Base-by-base conservation (phyloP, 2,888 invertebrate species). In the Polymixis lichenea region DNA sequence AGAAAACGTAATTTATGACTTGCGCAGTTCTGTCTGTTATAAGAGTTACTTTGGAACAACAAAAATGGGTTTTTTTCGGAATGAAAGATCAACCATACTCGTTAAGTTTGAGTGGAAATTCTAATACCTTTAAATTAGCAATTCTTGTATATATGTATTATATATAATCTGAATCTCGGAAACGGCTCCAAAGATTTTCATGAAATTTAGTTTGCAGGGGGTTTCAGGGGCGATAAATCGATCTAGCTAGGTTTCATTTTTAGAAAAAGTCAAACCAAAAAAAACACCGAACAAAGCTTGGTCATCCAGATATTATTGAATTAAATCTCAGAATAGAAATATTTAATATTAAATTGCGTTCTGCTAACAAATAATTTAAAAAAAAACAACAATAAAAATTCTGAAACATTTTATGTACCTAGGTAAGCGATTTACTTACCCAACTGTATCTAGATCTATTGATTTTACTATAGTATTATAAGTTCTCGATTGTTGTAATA, bases 1-100 rank as follows among this genome's bases (percentile, higher is more conserved):
- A 55, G 8, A 77, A 53, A 64, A 77, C 17, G 32, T 43, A 25
- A 75, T 61, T 60, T 28, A 76, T 38, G 13, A 19, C n/a, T 51
- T 17, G 7, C 22, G 28, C 28, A 46, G 51, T 61, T 77, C 28
- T 32, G 43, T 51, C 22, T 28, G 7, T 17, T 49, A 22, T 9
- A 28, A 28, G 19, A 53, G 5, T 9, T 51, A 1, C 0, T 53
- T 53, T 9, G 28, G 13, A 77, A 25, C n/a, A 25, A 5, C n/a
- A 6, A 25, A 15, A 25, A 28, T 15, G 0, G 2, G n/a, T 46
- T 51, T 32, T 67, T 46, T 51, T 53, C 22, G 3, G 25, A 32
- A 67, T 55, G 0, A 25, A 25, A 28, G 25, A 43, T 22, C 15
- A 72, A 15, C 22, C 22, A 9, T 3, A 13, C 53, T 71, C 28